Base-by-base conservation (phyloP, 2,888 invertebrate genomes). In the Timema cristinae region DNA sequence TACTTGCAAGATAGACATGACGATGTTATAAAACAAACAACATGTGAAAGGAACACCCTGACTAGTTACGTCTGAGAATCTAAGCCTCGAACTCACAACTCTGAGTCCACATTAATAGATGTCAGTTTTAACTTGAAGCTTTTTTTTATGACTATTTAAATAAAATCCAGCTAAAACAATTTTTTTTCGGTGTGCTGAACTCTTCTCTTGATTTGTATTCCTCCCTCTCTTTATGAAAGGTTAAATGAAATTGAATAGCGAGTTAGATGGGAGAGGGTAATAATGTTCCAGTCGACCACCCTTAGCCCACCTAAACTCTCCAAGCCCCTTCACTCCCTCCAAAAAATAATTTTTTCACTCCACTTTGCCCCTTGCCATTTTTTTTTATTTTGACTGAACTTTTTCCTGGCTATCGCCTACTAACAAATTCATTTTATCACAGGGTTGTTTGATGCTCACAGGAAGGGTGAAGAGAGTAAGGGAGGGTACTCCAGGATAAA, bases 381-480 rank as follows among this genome's bases (percentile, higher is more conserved):
- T 13, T 11, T 32, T 48, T 13, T 13, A 48, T 13, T 63, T 48
- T 10, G 63, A 32, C 47, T 63, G 63, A 63, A 63, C 70, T 71
- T 59, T 72, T 68, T 67, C 73, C 49, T 63, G 67, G 63, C 73
- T 72, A 74, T 74, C 74, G 67, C 15, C 48, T 51, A 67, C 66
- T 74, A 74, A 74, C 74, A 74, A 74, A 74, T 74, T 74, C 74
- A 74, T 71, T 74, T 74, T 72, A 74, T 74, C 72, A 67, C 69
- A 13, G 63, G 63, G 63, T 63, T n/a, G 59, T n/a, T 59, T 47
- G 63, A 63, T 63, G 63, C 47, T 63, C 47, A 32, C 63, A 49
- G 50, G 61, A 49, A 70, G 72, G 49, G 52, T 11, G 72, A 69
- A 32, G 70, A 52, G 68, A 67, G 68, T 69, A 72, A 69, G 51